Base-by-base conservation (phyloP, 2,797 vertebrate genomes). In the Parambassis ranga region DNA sequence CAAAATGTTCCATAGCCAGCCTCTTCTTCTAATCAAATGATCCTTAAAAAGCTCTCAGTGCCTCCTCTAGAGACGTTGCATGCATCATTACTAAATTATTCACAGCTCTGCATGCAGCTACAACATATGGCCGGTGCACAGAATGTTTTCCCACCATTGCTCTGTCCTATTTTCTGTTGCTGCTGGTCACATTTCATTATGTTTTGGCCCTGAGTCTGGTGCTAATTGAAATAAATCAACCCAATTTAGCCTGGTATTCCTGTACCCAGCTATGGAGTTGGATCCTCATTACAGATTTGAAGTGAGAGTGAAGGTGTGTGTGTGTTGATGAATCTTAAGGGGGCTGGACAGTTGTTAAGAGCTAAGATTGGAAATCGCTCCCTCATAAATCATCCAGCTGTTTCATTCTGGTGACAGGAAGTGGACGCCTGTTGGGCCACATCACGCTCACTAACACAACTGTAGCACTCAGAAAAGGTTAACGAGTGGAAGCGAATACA, bases 181-280 rank as follows among this genome's bases (percentile, higher is more conserved):
- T 52, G 39, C 18, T 47, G 15, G 13, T 35, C 22, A 42, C 23
- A 13, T 23, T 23, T 52, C 33, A 39, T 33, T 38, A 26, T 16
- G 46, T 10, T 37, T 33, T 15, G 23, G 28, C 31, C 16, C 15
- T 32, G 26, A 22, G 22, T 41, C 13, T 41, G 10, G 20, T 23
- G 52, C 52, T 71, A 42, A 58, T 30, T 70, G 20, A 50, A 57
- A 70, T 50, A 49, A 61, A 70, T 70, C 27, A 35, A 36, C 10
- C n/a, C 33, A 52, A 24, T 64, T 47, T 28, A 18, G 20, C 16
- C 8, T 7, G 4, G 46, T 15, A 18, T 15, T 20, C 15, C 26
- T n/a, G 32, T 10, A 46, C 5, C 22, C 6, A 13, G 19, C 3
- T 11, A 16, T 5, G 3, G 38, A 28, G 16, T 6, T 42, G 11